These are phyloP conservation scores for Asteroscopus sphinx DNA, from an alignment of 2,888 invertebrate genomes.

Conservation along the genomic window DNA sequence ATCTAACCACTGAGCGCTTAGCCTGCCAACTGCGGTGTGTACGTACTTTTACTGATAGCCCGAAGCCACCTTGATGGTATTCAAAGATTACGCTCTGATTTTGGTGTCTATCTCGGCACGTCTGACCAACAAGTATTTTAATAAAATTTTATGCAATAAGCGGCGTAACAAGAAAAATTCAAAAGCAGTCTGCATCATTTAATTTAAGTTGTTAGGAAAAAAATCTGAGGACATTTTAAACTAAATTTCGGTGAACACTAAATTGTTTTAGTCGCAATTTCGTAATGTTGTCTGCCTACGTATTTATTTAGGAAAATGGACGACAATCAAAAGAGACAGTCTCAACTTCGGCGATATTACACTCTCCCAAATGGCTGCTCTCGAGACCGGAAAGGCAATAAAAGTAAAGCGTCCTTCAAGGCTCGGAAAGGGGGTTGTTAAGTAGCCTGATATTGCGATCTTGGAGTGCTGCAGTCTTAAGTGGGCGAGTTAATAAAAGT, in stretches of 20 bases:
- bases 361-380: slow-evolving; percentile 1
- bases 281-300: slow-evolving; percentile 1
- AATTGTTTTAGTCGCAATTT: not conserved
- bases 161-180: no score
- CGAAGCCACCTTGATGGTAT: not conserved
- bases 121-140: no score
- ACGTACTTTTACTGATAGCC: no score
- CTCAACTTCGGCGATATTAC: slow-evolving; percentile 10
- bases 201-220: no score
- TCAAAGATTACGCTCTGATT: not conserved
- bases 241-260: not conserved
- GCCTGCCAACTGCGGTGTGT: no score
- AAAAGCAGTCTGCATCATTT: no score
- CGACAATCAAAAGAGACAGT: slow-evolving; percentile 9
- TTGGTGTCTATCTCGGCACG: not conserved
- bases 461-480: not conserved
- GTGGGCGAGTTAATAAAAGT: not conserved
- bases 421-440: not conserved
- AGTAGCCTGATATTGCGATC: slow-evolving; percentile 6
- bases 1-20: no score
- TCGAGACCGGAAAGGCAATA: slow-evolving; percentile 17
- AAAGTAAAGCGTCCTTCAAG: slow-evolving; percentile 7
- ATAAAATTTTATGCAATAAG: no score
- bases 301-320: slow-evolving; percentile 38
- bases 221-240: no score